Evolutionary conservation across 2,113 vertebrate species (phyloP).

Genomic region (Periophthalmodon schlosseri): DNA sequence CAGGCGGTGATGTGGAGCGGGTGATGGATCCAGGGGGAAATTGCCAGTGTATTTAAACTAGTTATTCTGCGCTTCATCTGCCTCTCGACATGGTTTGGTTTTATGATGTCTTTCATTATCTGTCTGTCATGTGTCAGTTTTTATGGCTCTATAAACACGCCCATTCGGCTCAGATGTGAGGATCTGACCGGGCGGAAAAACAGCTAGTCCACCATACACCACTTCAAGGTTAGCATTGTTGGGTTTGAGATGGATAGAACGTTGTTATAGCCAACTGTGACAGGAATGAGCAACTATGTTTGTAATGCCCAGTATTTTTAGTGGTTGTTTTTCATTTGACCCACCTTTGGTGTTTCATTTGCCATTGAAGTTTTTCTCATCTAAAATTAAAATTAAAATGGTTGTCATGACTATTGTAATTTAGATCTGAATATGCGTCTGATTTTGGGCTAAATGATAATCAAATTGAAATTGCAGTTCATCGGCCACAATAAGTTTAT

Average conservation of each 20-base stretch:
- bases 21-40: constrained; percentile 65
- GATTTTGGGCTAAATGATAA: too few species aligned
- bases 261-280: constrained; percentile 11
- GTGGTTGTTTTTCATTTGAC: not conserved
- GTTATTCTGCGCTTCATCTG: constrained; percentile 59
- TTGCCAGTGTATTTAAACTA: constrained; percentile 51
- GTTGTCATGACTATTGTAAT: too few species aligned
- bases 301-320: not conserved
- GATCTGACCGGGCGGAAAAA: constrained; percentile 19
- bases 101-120: constrained; percentile 66
- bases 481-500: too few species aligned
- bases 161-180: constrained; percentile 23
- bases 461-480: too few species aligned
- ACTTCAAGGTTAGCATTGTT: constrained; percentile 23
- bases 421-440: too few species aligned
- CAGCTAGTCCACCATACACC: constrained; percentile 10
- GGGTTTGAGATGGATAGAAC: constrained; percentile 4
- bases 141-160: constrained; percentile 53
- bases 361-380: too few species aligned
- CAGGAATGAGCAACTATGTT: constrained; percentile 4
- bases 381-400: too few species aligned
- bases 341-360: not conserved
- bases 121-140: constrained; percentile 57
- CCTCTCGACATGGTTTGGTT: constrained; percentile 57
- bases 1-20: constrained; percentile 24